These are phyloP conservation scores for Todiramphus saurophagus DNA, from an alignment of 2,113 vertebrate genomes.

Conservation along the genomic window DNA sequence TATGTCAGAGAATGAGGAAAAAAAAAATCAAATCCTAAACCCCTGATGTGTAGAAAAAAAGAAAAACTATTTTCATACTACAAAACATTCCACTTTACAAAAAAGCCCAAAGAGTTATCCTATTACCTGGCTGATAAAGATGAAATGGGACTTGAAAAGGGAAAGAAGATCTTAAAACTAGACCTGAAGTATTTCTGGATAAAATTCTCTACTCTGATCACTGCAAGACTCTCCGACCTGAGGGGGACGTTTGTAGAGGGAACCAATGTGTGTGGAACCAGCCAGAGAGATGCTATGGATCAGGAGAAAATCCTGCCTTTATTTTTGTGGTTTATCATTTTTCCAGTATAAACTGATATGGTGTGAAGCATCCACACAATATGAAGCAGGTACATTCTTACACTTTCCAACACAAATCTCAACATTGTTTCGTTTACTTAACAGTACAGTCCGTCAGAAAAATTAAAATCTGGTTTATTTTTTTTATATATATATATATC, in stretches of 20 bases:
- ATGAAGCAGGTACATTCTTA: constrained; percentile 39
- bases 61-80: constrained; percentile 34
- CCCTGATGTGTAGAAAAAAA: constrained; percentile 42
- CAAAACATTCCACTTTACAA: constrained; percentile 68
- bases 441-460: constrained; percentile 15
- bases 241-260: not conserved
- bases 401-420: constrained; percentile 40
- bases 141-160: not conserved
- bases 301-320: constrained; percentile 54
- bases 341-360: constrained; percentile 39
- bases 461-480: constrained; percentile 55
- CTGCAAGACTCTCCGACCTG: constrained; percentile 20
- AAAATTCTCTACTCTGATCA: constrained; percentile 55
- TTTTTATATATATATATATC: not conserved
- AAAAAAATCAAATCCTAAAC: constrained; percentile 27
- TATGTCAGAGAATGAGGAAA: not conserved
- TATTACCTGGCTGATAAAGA: constrained; percentile 21
- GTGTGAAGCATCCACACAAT: not conserved
- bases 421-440: constrained; percentile 31
- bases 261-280: not conserved
- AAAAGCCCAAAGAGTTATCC: not conserved
- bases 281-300: constrained; percentile 35
- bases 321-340: constrained; percentile 30
- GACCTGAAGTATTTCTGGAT: constrained; percentile 26
- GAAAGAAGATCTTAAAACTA: not conserved